Percentiles rank a stretch among this genome's conserved stretches.
phyloP scores from a whole-genome alignment of 2,113 vertebrate species.

The Onychorhynchus coronatus region DNA sequence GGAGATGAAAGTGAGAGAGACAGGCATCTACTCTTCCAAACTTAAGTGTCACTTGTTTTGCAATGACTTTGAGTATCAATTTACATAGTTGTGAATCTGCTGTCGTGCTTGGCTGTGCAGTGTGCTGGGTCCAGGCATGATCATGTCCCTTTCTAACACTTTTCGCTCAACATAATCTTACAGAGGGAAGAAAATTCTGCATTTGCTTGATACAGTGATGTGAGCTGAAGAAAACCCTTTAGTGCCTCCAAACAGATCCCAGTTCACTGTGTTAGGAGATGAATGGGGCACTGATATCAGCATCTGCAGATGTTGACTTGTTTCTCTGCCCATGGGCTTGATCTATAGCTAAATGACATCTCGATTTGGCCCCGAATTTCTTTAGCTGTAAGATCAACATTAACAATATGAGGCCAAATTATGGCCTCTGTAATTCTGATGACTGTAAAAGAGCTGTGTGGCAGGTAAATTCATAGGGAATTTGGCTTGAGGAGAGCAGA shows the following conservation, averaged over 20 bases:
- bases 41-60: background rate
- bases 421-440: background rate
- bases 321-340: background rate
- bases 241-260: background rate
- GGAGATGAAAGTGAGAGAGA: background rate
- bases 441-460: background rate
- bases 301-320: background rate
- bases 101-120: background rate
- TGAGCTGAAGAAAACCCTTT: background rate
- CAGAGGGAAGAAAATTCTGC: background rate
- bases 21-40: background rate
- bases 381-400: background rate
- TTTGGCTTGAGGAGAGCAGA: constrained; percentile 16
- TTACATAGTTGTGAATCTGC: background rate
- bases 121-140: background rate
- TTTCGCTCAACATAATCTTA: background rate
- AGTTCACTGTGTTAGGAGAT: background rate
- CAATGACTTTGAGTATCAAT: background rate
- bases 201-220: background rate
- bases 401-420: background rate
- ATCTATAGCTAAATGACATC: background rate
- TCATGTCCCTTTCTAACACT: background rate
- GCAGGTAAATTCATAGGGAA: constrained; percentile 4
- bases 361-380: background rate
- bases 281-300: background rate